Percentiles rank a stretch among this genome's conserved stretches.
Evolutionary conservation across 1,140 invertebrate species (phyloP).

Genomic region (Eurosta solidaginis): DNA sequence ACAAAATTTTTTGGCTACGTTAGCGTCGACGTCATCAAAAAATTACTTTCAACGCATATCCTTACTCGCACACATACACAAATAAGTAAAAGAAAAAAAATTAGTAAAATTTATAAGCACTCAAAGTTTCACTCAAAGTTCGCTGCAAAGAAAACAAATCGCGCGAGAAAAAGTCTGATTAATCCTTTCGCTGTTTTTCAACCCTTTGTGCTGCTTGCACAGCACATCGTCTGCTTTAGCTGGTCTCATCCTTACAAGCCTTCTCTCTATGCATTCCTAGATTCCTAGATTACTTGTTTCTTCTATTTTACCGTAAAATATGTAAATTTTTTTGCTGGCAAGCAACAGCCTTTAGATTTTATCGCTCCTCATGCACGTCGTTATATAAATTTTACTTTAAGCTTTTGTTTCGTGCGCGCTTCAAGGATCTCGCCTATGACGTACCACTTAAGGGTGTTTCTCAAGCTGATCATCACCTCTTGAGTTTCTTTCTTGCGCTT

Average conservation of each 20-base stretch:
- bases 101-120: not conserved
- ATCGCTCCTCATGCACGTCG: not conserved
- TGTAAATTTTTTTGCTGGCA: not conserved
- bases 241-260: not conserved
- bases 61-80: not conserved
- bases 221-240: not conserved
- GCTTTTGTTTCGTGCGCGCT: not conserved
- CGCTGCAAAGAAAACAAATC: not conserved
- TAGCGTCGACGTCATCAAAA: not conserved
- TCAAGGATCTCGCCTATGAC: not conserved
- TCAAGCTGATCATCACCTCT: not conserved
- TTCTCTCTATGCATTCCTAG: not conserved
- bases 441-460: not conserved
- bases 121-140: not conserved
- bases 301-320: not conserved
- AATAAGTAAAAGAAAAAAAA: not conserved
- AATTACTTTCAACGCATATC: not conserved
- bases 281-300: not conserved
- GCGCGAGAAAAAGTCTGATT: not conserved
- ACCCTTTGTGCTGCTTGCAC: not conserved
- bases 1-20: constrained; percentile 34
- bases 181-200: not conserved
- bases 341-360: not conserved
- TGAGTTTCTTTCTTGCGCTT: not conserved
- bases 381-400: no score